phyloP scores from a whole-genome alignment of 2,797 vertebrate genomes.

The Karalla daura region DNA sequence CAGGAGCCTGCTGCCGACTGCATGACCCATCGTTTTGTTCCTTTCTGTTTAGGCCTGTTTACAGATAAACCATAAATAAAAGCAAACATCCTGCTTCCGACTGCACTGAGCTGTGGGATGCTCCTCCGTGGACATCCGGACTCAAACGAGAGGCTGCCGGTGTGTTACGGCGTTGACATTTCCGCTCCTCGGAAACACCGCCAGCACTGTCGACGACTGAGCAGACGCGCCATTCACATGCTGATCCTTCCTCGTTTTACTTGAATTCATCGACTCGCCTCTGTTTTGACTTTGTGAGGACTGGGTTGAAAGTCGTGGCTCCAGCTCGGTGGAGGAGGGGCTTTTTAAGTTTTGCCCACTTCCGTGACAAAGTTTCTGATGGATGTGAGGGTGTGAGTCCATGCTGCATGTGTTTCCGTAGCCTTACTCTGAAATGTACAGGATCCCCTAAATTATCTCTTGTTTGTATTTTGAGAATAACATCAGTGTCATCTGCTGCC shows the following conservation, averaged over 20 bases:
- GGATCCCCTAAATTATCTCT: no score
- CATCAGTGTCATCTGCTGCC: no score
- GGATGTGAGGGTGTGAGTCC: background rate
- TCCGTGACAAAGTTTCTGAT: background rate
- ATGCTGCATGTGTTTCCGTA: slow-evolving; percentile 1
- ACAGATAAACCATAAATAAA: background rate
- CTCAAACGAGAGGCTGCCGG: slow-evolving; percentile 1
- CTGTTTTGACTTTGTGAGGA: background rate
- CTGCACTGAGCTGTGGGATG: background rate
- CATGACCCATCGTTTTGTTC: slow-evolving; percentile 11
- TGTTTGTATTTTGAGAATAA: no score
- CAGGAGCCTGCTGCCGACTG: background rate
- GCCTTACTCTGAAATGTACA: background rate
- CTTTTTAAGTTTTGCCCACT: background rate
- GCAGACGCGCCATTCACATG: background rate
- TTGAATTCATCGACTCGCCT: background rate
- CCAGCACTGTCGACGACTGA: no score
- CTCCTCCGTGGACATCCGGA: background rate
- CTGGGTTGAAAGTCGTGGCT: background rate
- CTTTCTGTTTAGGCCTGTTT: background rate
- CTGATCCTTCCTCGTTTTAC: background rate
- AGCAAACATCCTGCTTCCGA: background rate
- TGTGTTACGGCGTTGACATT: slow-evolving; percentile 23
- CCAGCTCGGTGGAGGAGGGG: background rate
- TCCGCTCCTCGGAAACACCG: no score